phyloP scores from a whole-genome alignment of 2,113 vertebrate species.

The Brevimyrus niger region DNA sequence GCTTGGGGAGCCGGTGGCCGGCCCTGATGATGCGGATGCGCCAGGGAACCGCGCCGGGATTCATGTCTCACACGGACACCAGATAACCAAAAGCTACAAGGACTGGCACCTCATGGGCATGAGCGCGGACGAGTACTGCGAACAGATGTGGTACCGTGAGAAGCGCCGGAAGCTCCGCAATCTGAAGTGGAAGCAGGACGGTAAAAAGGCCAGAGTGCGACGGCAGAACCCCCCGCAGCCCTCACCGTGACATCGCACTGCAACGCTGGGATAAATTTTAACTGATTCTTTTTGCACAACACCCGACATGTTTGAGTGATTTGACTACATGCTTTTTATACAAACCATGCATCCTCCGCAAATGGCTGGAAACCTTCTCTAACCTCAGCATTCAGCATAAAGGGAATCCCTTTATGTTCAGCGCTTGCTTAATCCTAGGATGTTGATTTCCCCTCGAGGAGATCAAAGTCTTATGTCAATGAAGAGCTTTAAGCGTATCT shows the following conservation, averaged over 20 bases:
- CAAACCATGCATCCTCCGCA: background rate
- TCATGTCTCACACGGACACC: constrained; percentile 15
- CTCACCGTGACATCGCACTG: constrained; percentile 14
- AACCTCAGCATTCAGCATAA: background rate
- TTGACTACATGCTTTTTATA: constrained; percentile 8
- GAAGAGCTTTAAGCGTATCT: background rate
- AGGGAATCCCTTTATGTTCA: background rate
- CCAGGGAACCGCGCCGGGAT: constrained; percentile 20
- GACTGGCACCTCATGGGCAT: constrained; percentile 45
- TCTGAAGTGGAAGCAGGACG: constrained; percentile 68
- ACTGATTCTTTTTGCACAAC: background rate
- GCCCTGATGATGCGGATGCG: constrained; percentile 22
- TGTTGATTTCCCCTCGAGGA: background rate
- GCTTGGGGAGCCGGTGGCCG: constrained; percentile 23
- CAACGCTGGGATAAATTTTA: background rate
- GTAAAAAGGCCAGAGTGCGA: constrained; percentile 62
- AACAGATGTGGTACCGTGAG: constrained; percentile 66
- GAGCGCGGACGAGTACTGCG: constrained; percentile 65
- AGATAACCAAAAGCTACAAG: constrained; percentile 52
- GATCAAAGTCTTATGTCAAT: background rate
- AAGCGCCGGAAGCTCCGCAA: constrained; percentile 62
- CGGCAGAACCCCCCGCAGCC: constrained; percentile 53
- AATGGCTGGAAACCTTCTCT: background rate
- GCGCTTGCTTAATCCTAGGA: background rate
- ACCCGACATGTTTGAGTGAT: background rate